A percentile compares a stretch with the other conserved stretches of the same genome.
phyloP scores from a whole-genome alignment of 1,140 invertebrate genomes.

The Drosophila malerkotliana region DNA sequence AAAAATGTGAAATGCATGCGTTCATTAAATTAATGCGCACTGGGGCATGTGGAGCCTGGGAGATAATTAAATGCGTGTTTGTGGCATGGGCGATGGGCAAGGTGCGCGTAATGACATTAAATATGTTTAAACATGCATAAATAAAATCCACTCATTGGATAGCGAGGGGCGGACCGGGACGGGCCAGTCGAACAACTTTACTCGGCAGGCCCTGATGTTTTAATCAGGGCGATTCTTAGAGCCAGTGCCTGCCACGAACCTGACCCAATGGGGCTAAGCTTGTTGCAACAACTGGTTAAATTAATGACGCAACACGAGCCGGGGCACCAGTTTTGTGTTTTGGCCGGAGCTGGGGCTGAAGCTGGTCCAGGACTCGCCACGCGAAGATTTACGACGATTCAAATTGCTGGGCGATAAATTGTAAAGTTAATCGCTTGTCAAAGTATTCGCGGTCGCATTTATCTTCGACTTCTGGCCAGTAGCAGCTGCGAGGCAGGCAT shows the following conservation, averaged over 20 bases:
- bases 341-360: background rate
- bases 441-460: constrained; percentile 76
- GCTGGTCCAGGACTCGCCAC: constrained; percentile 3
- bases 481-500: constrained; percentile 48
- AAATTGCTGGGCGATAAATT: constrained; percentile 72
- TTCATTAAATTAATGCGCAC: constrained; percentile 79
- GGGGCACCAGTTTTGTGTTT: constrained; percentile 33
- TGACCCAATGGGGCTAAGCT: constrained; percentile 60
- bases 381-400: constrained; percentile 73
- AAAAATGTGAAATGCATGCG: constrained; percentile 73
- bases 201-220: constrained; percentile 57
- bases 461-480: constrained; percentile 49
- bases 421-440: constrained; percentile 82
- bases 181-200: constrained; percentile 42
- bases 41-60: constrained; percentile 34
- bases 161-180: background rate
- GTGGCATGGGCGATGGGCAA: constrained; percentile 54
- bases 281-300: constrained; percentile 79
- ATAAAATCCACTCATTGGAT: constrained; percentile 50
- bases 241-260: constrained; percentile 34
- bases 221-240: constrained; percentile 70
- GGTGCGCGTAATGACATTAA: constrained; percentile 78
- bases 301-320: constrained; percentile 74
- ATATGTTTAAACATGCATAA: constrained; percentile 83
- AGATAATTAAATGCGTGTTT: constrained; percentile 80